Evolutionary conservation across 2,797 vertebrate species (phyloP), one percentile per base, ranked within the genome.

Genomic region (Alfaro cultratus): DNA sequence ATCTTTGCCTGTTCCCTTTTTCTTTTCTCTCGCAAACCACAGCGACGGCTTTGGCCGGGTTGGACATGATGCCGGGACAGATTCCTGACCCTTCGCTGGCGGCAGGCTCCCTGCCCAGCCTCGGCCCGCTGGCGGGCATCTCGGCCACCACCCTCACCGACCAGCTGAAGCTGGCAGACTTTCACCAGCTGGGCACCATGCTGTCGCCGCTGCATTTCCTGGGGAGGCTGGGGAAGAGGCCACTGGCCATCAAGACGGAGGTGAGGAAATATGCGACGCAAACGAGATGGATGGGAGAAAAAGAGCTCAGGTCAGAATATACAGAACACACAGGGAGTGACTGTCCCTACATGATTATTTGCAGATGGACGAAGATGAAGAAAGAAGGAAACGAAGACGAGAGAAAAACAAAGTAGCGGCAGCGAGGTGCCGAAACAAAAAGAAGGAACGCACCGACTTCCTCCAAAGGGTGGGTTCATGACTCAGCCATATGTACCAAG

Each of bases 341-440:
- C 12, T 47, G 6, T 75, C 68, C 74, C 68, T 29, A 34, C 34
- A 45, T 15, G n/a, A 1, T 26, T 78, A 15, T 67, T 78, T 83
- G 39, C 94, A 98, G 98, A 95, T 97, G 93, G 97, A 97, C 0
- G 97, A 98, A 93, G 98, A 99, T 77, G 97, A 97, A 43, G 97
- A 99, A 53, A 94, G 98, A 82, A 96, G 97, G 95, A 98, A 98
- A 96, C 96, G 98, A 81, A 96, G 98, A 85, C 91, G 98, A 80
- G 98, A 99, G 93, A 99, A 99, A 93, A 99, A 99, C 94, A 99
- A 99, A 88, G 97, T 99, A 0, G 98, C 98, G 0, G 98, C 98
- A 0, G 98, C 98, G 0, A 95, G 98, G 76, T 99, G 98, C 96
- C 97, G 98, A 83, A 99, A 99, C 95, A 99, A 98, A 94, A 99